Evolutionary conservation across 92 coral and sea anemone genomes (phyloP).

Genomic region (Anthopleura xanthogrammica): DNA sequence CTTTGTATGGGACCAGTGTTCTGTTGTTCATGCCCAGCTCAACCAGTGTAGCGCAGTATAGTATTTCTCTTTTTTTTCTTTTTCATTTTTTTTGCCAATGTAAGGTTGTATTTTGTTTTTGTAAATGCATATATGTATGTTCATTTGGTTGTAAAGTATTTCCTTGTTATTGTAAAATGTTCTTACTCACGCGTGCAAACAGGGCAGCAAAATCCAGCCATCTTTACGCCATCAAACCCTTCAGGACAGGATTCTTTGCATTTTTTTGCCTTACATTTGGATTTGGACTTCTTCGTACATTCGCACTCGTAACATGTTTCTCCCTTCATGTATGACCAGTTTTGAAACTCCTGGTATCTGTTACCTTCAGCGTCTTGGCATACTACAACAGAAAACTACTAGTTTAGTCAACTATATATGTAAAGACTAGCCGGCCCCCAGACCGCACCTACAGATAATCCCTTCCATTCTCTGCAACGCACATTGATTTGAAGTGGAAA

Average conservation of each 20-base stretch:
- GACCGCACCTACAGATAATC: no score
- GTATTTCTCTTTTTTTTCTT: no score
- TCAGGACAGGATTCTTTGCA: conserved; percentile 6
- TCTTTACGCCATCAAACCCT: not conserved
- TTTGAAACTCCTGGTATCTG: not conserved
- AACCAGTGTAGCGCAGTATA: no score
- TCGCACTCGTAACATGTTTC: conserved; percentile 13
- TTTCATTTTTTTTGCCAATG: no score
- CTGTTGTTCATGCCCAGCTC: no score
- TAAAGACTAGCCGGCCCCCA: no score
- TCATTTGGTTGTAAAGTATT: no score
- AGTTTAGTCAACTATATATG: not conserved
- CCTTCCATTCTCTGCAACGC: no score
- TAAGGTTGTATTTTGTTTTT: no score
- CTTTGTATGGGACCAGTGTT: no score
- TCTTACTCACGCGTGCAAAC: conserved; percentile 4
- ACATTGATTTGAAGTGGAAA: no score
- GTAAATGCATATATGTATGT: no score
- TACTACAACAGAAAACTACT: not conserved
- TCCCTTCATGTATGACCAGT: conserved; percentile 6
- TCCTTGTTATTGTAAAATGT: not conserved
- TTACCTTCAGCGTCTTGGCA: conserved; percentile 8
- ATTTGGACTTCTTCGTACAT: not conserved
- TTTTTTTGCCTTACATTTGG: conserved; percentile 3
- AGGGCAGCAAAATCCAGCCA: conserved; percentile 1